Conservation (phyloP, 2,797 vertebrate genomes). For the Hypotaenidia philippensis region DNA sequence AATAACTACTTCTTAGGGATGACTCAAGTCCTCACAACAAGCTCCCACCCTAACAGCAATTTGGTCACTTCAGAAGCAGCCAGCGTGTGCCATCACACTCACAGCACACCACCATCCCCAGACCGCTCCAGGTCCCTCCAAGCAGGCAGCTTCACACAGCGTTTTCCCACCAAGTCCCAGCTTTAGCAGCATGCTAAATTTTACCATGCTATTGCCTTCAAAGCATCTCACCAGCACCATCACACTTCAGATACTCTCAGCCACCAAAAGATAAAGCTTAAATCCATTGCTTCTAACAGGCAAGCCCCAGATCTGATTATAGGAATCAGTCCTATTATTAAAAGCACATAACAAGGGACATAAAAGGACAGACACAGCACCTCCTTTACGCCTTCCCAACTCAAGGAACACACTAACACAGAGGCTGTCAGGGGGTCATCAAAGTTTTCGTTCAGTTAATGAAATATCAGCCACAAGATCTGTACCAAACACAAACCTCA, state of each 20-base stretch:
- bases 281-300: not conserved
- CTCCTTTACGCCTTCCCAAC: not conserved
- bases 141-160: not conserved
- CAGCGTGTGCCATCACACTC: fast-evolving
- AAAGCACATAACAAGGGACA: not conserved
- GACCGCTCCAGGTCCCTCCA: not conserved
- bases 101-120: fast-evolving
- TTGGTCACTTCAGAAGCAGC: not conserved
- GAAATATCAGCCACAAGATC: not conserved
- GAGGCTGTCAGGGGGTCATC: fast-evolving
- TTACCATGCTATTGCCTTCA: not conserved
- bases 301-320: not conserved
- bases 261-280: not conserved
- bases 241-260: not conserved
- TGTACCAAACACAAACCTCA: not conserved
- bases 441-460: not conserved
- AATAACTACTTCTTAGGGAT: not conserved
- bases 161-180: not conserved
- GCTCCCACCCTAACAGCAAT: not conserved
- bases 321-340: not conserved
- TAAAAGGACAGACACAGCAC: not conserved
- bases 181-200: not conserved
- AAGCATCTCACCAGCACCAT: not conserved
- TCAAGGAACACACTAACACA: not conserved
- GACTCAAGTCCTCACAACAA: not conserved